Evolutionary conservation across 2,797 vertebrate genomes (phyloP), one percentile per base, ranked within the genome.

Genomic region (Poeciliopsis gracilis): DNA sequence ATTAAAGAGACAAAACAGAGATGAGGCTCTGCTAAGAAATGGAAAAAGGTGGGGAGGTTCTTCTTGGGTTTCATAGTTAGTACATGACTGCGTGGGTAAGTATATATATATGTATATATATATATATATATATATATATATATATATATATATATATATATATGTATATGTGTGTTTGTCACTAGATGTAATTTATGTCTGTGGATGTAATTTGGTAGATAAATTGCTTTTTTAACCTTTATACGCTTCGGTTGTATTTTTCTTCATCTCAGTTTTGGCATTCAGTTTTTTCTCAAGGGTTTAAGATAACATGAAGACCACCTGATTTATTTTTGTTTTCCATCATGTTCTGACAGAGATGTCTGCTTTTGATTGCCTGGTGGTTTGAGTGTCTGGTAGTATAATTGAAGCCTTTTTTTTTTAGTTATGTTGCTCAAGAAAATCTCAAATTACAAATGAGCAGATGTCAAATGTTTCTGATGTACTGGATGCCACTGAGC

Each of bases 1-100:
- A 87, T 92, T 94, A 93, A 87, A 86, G 83, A 90, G 86, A 87
- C 88, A 88, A 91, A 94, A 90, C 92, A 90, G 89, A 83, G 86
- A 88, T 61, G 78, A 83, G 73, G 69, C 84, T 85, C 84, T 74
- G 77, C 73, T 82, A 84, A 91, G 82, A 81, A 85, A 89, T 83
- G 77, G 72, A 91, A 83, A 67, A 75, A 84, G 83, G 86, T 80
- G 77, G 73, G 82, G 81, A 75, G 77, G 75, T 85, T 79, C 76
- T 87, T 78, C 59, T 72, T 80, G 72, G 82, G 76, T 70, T 89
- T 90, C 46, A 76, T 82, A 86, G 72, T 84, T 82, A 80, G 75
- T 78, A 90, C 90, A 73, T 77, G 79, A 47, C 59, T 67, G 70
- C 47, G 46, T 73, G 30, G 20, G 57, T 51, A 23, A 69, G 49